Evolutionary conservation across 2,888 invertebrate genomes (phyloP).

Genomic region (Didymodactylos carnosus): DNA sequence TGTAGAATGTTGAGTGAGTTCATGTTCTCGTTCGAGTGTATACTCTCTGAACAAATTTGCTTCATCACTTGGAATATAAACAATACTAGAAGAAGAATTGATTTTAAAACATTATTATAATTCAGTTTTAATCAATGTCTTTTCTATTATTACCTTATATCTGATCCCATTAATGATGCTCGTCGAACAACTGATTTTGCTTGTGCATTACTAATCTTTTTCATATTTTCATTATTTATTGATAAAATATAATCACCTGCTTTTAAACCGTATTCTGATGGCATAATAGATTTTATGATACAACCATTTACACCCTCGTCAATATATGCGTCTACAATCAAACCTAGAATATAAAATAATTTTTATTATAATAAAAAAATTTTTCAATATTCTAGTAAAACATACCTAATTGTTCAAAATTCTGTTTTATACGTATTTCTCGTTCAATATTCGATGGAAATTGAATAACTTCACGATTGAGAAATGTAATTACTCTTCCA

Average conservation of each 20-base stretch:
- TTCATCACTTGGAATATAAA: constrained; percentile 6
- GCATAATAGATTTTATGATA: not conserved
- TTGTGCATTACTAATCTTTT: constrained; percentile 3
- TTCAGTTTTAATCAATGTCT: not conserved
- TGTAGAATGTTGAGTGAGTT: not conserved
- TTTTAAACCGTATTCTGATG: constrained; percentile 1
- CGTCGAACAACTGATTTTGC: constrained; percentile 6
- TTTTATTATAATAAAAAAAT: not conserved
- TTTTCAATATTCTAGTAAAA: not conserved
- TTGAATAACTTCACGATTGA: constrained; percentile 8
- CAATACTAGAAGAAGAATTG: not conserved
- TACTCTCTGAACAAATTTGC: constrained; percentile 7
- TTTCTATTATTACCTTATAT: not conserved
- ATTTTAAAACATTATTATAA: not conserved
- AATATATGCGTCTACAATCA: not conserved
- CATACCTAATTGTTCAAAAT: constrained; percentile 12
- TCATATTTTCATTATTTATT: constrained; percentile 13
- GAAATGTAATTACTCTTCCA: not conserved
- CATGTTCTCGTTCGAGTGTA: not conserved
- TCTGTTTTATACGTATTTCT: constrained; percentile 11
- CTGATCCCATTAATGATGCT: constrained; percentile 6
- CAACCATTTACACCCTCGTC: constrained; percentile 14
- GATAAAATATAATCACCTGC: constrained; percentile 6
- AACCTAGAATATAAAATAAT: not conserved
- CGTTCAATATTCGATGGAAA: constrained; percentile 4